Evolutionary conservation across 2,113 vertebrate species (phyloP).

Genomic region (Pongo pygmaeus): DNA sequence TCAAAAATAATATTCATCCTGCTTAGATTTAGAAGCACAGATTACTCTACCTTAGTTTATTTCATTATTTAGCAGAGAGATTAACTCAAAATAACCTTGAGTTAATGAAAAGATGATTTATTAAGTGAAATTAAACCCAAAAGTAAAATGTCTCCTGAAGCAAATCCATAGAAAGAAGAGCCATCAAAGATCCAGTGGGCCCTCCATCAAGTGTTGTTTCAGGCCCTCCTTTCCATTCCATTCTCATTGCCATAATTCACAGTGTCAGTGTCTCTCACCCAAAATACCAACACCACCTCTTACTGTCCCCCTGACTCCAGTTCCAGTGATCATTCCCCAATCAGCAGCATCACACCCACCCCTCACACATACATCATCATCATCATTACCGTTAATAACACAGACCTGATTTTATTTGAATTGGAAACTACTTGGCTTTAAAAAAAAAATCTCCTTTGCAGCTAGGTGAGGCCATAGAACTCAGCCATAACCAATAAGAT

Average conservation of each 20-base stretch:
- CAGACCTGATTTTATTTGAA: not conserved
- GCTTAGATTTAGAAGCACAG: not conserved
- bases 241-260: not conserved
- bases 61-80: not conserved
- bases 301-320: not conserved
- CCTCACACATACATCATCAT: not conserved
- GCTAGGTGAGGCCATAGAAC: not conserved
- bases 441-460: not conserved
- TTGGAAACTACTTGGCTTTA: not conserved
- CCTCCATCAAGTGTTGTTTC: not conserved
- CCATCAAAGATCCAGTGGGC: not conserved
- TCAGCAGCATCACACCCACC: not conserved
- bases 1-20: not conserved
- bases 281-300: not conserved
- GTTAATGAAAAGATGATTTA: not conserved
- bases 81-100: slow-evolving; percentile 18
- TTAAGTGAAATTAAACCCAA: not conserved
- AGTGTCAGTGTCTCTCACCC: not conserved
- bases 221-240: not conserved
- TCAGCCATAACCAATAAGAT: not conserved
- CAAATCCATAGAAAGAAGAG: not conserved
- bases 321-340: not conserved
- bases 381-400: not conserved
- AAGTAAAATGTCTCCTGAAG: not conserved
- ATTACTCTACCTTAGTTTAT: not conserved